phyloP scores from a whole-genome alignment of 2,797 vertebrate species.

The Mus minutoides region DNA sequence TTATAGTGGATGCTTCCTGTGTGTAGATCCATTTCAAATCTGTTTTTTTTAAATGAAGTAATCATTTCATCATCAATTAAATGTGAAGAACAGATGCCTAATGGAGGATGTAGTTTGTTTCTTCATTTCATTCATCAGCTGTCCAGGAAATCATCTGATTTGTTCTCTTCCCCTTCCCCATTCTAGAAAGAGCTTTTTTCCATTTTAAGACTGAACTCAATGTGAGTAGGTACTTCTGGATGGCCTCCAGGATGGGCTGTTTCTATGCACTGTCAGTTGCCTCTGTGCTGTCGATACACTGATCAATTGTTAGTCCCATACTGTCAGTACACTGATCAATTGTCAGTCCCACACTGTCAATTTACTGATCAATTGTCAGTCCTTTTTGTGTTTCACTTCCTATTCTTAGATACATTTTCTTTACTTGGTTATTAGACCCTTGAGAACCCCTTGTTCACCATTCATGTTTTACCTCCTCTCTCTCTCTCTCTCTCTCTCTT shows the following conservation, averaged over 20 bases:
- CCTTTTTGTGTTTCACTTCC: neutral
- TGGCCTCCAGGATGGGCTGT: neutral
- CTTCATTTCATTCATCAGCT: neutral
- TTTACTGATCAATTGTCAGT: neutral
- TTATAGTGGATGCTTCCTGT: neutral
- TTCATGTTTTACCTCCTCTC: neutral
- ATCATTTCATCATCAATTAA: conserved; percentile 26
- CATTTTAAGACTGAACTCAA: neutral
- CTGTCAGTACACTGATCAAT: neutral
- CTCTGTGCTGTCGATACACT: neutral
- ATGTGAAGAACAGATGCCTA: neutral
- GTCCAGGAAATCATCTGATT: neutral
- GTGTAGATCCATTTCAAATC: neutral
- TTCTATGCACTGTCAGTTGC: neutral
- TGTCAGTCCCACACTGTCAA: neutral
- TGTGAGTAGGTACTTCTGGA: neutral
- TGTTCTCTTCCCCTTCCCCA: neutral
- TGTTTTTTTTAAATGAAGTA: neutral
- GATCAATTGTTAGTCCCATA: neutral
- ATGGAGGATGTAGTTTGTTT: neutral
- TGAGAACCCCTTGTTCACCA: neutral
- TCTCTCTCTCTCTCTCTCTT: neutral
- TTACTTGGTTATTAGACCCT: neutral
- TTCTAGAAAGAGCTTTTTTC: neutral
- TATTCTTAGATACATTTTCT: neutral